phyloP scores from a whole-genome alignment of 2,888 invertebrate species.

The Tetragonula carbonaria region DNA sequence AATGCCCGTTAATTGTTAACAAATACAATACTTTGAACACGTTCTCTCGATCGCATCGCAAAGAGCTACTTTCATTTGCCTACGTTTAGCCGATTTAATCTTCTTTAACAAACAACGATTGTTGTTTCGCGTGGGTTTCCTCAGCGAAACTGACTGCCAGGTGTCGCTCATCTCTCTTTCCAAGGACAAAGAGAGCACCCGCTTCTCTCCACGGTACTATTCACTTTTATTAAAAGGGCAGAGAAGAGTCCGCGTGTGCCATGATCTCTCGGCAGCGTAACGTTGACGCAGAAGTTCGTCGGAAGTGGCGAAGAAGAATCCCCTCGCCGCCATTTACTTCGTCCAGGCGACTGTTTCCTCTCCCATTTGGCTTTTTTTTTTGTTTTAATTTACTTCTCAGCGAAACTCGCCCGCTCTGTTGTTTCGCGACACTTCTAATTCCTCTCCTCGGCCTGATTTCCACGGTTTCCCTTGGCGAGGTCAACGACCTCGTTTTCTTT shows the following conservation, averaged over 20 bases:
- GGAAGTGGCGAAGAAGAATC: not conserved
- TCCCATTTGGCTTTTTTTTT: too few relatives aligned
- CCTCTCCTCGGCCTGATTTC: not conserved
- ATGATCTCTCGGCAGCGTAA: not conserved
- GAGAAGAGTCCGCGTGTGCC: not conserved
- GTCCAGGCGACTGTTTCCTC: not conserved
- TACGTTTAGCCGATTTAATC: not conserved
- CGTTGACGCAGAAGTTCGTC: constrained; percentile 20
- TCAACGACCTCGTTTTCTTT: not conserved
- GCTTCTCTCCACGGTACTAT: not conserved
- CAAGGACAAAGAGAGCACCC: not conserved
- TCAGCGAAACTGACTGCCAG: not conserved
- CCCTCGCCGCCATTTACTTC: not conserved
- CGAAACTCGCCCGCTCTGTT: too few relatives aligned
- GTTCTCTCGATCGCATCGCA: too few relatives aligned
- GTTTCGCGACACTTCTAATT: not conserved
- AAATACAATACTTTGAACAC: too few relatives aligned
- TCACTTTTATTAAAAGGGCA: constrained; percentile 14
- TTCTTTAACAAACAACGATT: too few relatives aligned
- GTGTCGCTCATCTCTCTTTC: not conserved
- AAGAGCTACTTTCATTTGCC: not conserved
- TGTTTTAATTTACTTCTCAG: not conserved
- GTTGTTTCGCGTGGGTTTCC: not conserved
- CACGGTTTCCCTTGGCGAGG: not conserved
- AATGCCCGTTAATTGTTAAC: too few relatives aligned